These are phyloP conservation scores for Tetramorium bicarinatum DNA, from an alignment of 2,888 invertebrate species.

Conservation along the genomic window DNA sequence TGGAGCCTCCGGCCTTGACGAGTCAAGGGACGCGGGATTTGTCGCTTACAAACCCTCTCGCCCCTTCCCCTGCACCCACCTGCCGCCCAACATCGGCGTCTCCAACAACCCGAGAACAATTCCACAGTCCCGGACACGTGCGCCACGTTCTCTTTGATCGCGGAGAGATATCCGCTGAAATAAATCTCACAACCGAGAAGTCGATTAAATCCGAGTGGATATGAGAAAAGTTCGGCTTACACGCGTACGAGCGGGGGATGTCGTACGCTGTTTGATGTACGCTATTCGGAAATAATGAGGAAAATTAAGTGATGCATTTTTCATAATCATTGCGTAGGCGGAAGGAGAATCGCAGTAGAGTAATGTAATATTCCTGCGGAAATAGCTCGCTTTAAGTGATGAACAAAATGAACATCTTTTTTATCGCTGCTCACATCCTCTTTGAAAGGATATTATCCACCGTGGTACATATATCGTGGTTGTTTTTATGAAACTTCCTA, in stretches of 20 bases:
- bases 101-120: conserved; percentile 21
- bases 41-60: conserved; percentile 36
- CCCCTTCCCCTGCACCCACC: neutral
- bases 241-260: neutral
- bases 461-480: neutral
- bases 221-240: neutral
- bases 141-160: conserved; percentile 30
- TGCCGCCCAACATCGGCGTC: conserved; percentile 8
- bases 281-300: neutral
- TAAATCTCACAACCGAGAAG: conserved; percentile 5
- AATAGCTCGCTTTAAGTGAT: conserved; percentile 12
- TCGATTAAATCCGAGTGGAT: conserved; percentile 3
- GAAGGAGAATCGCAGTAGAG: neutral
- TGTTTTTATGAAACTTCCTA: conserved; percentile 10
- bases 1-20: conserved; percentile 61
- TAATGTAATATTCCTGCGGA: conserved; percentile 11
- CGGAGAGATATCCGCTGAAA: conserved; percentile 2
- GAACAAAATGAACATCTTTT: conserved; percentile 1
- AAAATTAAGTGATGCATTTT: neutral
- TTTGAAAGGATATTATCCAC: conserved; percentile 16
- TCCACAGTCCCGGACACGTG: conserved; percentile 44
- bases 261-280: neutral
- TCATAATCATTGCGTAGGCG: neutral
- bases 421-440: neutral
- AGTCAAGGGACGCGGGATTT: conserved; percentile 64